Conservation (phyloP, 2,113 vertebrate genomes). For the Antennarius striatus region DNA sequence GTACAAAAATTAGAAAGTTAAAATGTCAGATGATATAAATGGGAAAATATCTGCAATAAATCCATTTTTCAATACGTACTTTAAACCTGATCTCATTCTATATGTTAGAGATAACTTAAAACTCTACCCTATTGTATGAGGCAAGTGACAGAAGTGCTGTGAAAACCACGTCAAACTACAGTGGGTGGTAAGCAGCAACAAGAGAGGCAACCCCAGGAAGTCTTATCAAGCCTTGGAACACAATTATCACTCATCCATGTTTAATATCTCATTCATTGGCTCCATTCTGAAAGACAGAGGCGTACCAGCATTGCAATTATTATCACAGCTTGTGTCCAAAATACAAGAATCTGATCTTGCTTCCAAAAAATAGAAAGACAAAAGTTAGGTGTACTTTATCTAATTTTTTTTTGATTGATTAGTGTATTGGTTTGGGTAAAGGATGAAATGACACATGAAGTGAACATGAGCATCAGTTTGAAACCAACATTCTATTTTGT, state of each 20-base stretch:
- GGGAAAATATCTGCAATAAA: too few relatives aligned
- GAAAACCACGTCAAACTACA: constrained; percentile 37
- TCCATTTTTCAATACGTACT: too few relatives aligned
- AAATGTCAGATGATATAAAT: too few relatives aligned
- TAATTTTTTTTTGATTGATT: too few relatives aligned
- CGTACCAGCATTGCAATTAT: constrained; percentile 62
- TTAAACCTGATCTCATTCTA: background rate
- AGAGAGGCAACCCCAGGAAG: constrained; percentile 44
- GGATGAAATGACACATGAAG: too few relatives aligned
- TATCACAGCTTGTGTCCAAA: constrained; percentile 64
- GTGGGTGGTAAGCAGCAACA: constrained; percentile 39
- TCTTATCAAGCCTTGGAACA: constrained; percentile 60
- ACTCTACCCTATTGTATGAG: constrained; percentile 15
- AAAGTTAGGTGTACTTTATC: too few relatives aligned
- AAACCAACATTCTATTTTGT: background rate
- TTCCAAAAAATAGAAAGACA: constrained; percentile 17
- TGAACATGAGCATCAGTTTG: background rate
- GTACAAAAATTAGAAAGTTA: too few relatives aligned
- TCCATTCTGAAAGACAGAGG: constrained; percentile 50
- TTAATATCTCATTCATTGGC: constrained; percentile 59
- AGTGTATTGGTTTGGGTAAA: too few relatives aligned
- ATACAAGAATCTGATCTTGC: constrained; percentile 36
- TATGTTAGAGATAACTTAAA: constrained; percentile 29
- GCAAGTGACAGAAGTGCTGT: constrained; percentile 15
- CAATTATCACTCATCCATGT: constrained; percentile 75